Evolutionary conservation across 2,113 vertebrate genomes (phyloP).

Genomic region (Odontophorus gujanensis): DNA sequence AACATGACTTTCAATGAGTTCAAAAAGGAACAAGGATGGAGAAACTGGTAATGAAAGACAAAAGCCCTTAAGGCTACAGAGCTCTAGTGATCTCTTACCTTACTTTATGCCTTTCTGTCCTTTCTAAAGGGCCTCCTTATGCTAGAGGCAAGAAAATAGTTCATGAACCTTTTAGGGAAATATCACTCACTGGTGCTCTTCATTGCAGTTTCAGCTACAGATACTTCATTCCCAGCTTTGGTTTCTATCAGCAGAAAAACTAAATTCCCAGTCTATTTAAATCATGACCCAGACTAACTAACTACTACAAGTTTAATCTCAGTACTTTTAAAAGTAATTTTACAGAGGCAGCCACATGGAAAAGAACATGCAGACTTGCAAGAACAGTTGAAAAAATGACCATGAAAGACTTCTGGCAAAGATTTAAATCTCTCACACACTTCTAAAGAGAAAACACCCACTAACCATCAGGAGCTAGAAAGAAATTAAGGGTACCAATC

Average conservation of each 20-base stretch:
- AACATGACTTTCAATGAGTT: background rate
- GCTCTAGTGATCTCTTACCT: background rate
- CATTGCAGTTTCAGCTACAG: background rate
- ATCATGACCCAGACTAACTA: background rate
- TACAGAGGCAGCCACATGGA: background rate
- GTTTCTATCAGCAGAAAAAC: background rate
- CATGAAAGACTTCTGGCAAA: background rate
- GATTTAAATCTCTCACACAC: background rate
- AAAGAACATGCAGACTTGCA: background rate
- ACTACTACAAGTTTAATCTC: background rate
- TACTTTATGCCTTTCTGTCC: background rate
- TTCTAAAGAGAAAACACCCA: background rate
- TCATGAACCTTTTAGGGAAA: background rate
- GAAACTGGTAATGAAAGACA: background rate
- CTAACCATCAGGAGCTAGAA: background rate
- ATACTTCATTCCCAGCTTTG: background rate
- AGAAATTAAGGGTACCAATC: background rate
- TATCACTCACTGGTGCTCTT: background rate
- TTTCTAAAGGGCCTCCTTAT: background rate
- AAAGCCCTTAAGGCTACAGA: background rate
- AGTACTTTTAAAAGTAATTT: background rate
- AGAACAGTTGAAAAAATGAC: background rate
- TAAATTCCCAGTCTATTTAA: background rate
- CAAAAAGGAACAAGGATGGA: background rate
- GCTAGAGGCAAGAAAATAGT: background rate